Conservation (phyloP, 2,888 invertebrate species). For the Megalurothrips usitatus region DNA sequence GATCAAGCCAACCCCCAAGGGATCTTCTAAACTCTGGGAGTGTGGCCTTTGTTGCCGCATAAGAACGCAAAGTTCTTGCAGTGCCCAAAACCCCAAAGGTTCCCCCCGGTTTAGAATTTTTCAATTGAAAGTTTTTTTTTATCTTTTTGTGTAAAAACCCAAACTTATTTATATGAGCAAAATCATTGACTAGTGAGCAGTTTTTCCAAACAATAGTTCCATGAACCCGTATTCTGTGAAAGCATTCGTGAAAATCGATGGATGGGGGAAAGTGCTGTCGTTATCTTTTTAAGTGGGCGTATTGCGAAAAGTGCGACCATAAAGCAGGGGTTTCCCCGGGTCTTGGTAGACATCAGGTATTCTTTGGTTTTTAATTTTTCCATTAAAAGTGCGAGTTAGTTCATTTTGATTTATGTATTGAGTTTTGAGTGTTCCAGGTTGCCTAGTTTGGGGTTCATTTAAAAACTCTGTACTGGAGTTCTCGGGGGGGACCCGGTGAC, state of each 20-base stretch:
- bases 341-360: constrained; percentile 54
- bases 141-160: not conserved
- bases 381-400: constrained; percentile 28
- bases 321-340: constrained; percentile 75
- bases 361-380: constrained; percentile 34
- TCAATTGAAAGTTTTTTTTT: not conserved
- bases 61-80: constrained; percentile 19
- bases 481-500: constrained; percentile 33
- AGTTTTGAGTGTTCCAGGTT: constrained; percentile 46
- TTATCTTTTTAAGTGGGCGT: constrained; percentile 70
- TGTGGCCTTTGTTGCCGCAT: constrained; percentile 60
- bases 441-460: constrained; percentile 57
- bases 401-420: constrained; percentile 32
- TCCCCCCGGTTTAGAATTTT: not conserved
- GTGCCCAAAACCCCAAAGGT: not conserved
- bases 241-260: constrained; percentile 41
- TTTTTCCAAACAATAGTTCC: constrained; percentile 60
- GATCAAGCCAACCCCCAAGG: constrained; percentile 88
- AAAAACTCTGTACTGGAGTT: constrained; percentile 51
- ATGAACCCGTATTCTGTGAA: constrained; percentile 52
- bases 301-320: constrained; percentile 81
- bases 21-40: constrained; percentile 76
- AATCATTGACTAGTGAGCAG: constrained; percentile 51
- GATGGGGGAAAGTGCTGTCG: constrained; percentile 68
- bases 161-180: not conserved